Evolutionary conservation across 2,113 vertebrate species (phyloP).

Genomic region (Ardeotis arabs): DNA sequence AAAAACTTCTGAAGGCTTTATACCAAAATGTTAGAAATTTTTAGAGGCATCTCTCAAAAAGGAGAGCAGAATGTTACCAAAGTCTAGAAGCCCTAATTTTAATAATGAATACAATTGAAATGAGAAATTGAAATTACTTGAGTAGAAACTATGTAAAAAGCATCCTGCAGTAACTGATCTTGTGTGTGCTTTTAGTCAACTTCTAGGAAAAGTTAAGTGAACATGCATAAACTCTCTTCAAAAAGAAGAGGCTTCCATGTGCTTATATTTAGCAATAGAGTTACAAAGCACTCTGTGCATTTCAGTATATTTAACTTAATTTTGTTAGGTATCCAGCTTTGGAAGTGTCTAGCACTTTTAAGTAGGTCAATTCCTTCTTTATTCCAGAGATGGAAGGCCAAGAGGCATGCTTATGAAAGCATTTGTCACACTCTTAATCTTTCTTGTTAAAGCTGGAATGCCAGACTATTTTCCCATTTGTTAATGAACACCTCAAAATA

Average conservation of each 20-base stretch:
- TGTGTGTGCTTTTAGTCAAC: neutral
- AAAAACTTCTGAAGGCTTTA: neutral
- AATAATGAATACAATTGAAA: neutral
- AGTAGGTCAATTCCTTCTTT: neutral
- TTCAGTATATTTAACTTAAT: neutral
- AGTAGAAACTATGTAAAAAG: neutral
- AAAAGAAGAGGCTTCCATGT: rapidly evolving
- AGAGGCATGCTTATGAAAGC: neutral
- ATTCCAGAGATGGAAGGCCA: neutral
- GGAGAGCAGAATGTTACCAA: neutral
- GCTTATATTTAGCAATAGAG: neutral
- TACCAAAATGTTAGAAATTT: neutral
- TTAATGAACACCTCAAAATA: conserved; percentile 38
- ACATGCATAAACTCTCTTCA: neutral
- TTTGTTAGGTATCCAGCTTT: neutral
- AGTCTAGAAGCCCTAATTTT: neutral
- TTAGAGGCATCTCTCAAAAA: neutral
- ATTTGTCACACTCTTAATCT: neutral
- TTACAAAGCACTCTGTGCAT: neutral
- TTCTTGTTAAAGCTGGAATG: neutral
- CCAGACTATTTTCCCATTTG: neutral
- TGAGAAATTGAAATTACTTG: neutral
- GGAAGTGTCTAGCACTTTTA: neutral
- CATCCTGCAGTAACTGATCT: neutral
- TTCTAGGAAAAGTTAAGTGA: neutral